Conservation (phyloP, 2,113 vertebrate species). For the Triplophysa siluroides region DNA sequence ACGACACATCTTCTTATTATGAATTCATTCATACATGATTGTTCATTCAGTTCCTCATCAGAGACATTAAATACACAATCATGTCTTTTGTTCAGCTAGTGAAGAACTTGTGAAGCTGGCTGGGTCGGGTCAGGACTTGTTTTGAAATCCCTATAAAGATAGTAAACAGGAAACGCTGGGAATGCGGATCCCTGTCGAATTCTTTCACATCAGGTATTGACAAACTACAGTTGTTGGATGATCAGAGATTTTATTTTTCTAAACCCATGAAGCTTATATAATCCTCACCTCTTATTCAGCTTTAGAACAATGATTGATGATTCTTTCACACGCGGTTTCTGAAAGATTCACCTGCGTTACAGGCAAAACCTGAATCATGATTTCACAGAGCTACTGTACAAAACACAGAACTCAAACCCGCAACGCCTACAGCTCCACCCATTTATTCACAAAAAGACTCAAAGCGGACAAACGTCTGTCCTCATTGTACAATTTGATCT, state of each 20-base stretch:
- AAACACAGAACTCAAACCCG: not conserved
- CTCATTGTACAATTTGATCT: not conserved
- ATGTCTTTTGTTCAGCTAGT: too few relatives aligned
- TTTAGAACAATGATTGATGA: not conserved
- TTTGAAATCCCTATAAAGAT: too few relatives aligned
- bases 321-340: not conserved
- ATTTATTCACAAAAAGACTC: not conserved
- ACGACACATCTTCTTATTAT: too few relatives aligned
- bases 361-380: constrained; percentile 19
- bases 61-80: too few relatives aligned
- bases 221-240: too few relatives aligned
- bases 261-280: not conserved
- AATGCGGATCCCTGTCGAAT: too few relatives aligned
- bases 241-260: not conserved
- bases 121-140: too few relatives aligned
- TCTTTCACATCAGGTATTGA: too few relatives aligned
- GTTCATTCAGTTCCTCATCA: too few relatives aligned
- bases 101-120: too few relatives aligned
- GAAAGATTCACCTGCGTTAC: not conserved
- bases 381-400: not conserved
- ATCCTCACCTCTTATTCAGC: constrained; percentile 6
- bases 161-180: too few relatives aligned
- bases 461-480: not conserved
- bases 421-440: not conserved
- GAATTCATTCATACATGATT: too few relatives aligned